Evolutionary conservation across 2,888 invertebrate genomes (phyloP), one percentile per base, ranked within the genome.

Genomic region (Emmelina monodactyla): DNA sequence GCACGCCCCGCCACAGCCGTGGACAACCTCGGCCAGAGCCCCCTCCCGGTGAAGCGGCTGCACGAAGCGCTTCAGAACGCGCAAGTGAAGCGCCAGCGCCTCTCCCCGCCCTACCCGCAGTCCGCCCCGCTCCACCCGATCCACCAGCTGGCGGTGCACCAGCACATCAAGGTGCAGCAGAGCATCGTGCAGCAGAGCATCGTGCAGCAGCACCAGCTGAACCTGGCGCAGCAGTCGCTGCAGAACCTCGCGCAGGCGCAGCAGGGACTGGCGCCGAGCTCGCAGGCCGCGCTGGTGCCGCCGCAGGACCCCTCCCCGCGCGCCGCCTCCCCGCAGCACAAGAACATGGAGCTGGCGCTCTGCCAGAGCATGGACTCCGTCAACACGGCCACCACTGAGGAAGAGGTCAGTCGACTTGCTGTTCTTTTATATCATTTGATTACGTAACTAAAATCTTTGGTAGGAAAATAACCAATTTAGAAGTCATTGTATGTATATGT

Each of bases 301-400:
- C 70, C 76, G 58, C 75, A 71, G 63, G 75, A 73, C 52, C 60
- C 72, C 38, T 75, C 78, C 44, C 73, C 73, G 58, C 60, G 69
- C 46, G 47, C 73, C 46, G 47, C 58, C 38, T 72, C 75, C 35
- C 71, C 78, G 39, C 76, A 72, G 42, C 72, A 78, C 58, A 75
- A 79, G 68, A 76, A 53, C 56, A 81, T 81, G 81, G 81, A 81
- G 63, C 83, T 88, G 66, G 89, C 93, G 60, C 85, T 92, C 63
- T 94, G 94, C 70, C 95, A 96, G 82, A 95, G 94, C 83, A 95
- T 96, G 94, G 96, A 96, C 83, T 95, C 94, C 58, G 96, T 96
- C 69, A 95, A 95, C 83, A 94, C 94, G 55, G 89, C 89, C 65
- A 91, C 92, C 70, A 91, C 94, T 71, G 96, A 97, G 84, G 97